A percentile compares a stretch with the other conserved stretches of the same genome.
phyloP scores from a whole-genome alignment of 2,888 invertebrate genomes.

The Tinea semifulvella region DNA sequence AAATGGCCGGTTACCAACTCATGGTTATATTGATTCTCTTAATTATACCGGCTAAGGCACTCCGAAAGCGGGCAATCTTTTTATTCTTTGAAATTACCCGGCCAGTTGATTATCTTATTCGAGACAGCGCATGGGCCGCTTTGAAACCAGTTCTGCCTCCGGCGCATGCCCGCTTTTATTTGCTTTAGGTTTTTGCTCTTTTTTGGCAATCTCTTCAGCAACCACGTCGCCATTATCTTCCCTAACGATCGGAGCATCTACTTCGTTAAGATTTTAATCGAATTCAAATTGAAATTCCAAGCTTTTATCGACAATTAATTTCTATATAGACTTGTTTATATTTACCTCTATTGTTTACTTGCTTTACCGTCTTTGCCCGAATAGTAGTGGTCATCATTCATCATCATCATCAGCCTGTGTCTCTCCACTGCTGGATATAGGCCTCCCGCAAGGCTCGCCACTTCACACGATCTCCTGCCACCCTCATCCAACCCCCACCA shows the following conservation, averaged over 20 bases:
- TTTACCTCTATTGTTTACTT: conserved; percentile 30
- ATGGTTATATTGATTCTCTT: conserved; percentile 26
- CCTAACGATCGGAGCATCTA: conserved; percentile 50
- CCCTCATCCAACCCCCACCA: too few relatives aligned
- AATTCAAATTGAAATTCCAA: conserved; percentile 42
- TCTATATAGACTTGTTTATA: conserved; percentile 41
- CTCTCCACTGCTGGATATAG: too few relatives aligned
- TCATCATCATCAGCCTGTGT: too few relatives aligned
- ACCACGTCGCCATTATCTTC: conserved; percentile 44
- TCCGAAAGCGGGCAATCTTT: conserved; percentile 35
- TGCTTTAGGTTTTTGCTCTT: conserved; percentile 61
- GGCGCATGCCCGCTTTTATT: conserved; percentile 57
- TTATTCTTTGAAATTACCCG: conserved; percentile 50
- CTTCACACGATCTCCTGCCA: too few relatives aligned
- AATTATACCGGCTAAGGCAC: conserved; percentile 43
- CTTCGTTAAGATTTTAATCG: conserved; percentile 57
- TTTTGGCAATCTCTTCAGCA: conserved; percentile 45
- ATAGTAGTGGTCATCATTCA: too few relatives aligned
- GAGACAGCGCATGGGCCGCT: conserved; percentile 25
- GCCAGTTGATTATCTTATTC: conserved; percentile 59
- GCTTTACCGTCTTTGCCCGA: too few relatives aligned
- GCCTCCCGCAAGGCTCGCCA: too few relatives aligned
- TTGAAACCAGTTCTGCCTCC: conserved; percentile 44
- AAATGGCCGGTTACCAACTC: conserved; percentile 1
- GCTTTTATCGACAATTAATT: conserved; percentile 41